Percentiles rank a stretch among this genome's conserved stretches.
Conservation (phyloP, 1,140 invertebrate species). For the Drosophila sp. region DNA sequence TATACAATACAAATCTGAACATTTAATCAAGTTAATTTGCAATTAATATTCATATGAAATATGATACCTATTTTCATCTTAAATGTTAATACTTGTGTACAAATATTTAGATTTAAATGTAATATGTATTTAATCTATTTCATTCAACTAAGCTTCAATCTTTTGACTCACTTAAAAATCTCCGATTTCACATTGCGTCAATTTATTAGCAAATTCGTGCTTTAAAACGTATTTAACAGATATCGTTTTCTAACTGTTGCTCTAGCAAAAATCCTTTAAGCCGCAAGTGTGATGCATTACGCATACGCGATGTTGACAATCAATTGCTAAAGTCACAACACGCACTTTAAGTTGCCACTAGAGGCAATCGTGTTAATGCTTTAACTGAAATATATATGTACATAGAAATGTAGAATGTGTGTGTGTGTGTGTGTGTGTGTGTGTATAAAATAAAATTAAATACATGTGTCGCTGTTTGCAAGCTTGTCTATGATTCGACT, state of each 20-base stretch:
- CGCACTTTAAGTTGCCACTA: slow-evolving; percentile 22
- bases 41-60: too few species aligned
- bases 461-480: slow-evolving; percentile 42
- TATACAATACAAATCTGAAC: too few species aligned
- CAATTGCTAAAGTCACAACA: slow-evolving; percentile 1
- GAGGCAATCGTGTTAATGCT: slow-evolving; percentile 37
- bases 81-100: too few species aligned
- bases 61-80: too few species aligned
- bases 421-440: slow-evolving; percentile 17
- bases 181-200: too few species aligned
- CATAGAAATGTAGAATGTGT: slow-evolving; percentile 5
- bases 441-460: slow-evolving; percentile 49
- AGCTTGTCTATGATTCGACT: slow-evolving; percentile 39
- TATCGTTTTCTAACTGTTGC: slow-evolving; percentile 20
- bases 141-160: too few species aligned
- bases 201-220: neutral
- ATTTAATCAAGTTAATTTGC: too few species aligned
- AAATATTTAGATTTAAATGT: too few species aligned
- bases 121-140: too few species aligned
- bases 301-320: slow-evolving; percentile 25
- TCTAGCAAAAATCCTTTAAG: slow-evolving; percentile 31
- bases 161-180: too few species aligned
- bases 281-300: slow-evolving; percentile 27
- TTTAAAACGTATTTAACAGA: too few species aligned
- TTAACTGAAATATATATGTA: slow-evolving; percentile 44